Evolutionary conservation across 37 sponge, comb jelly and placozoan genomes (phyloP), one percentile per base, ranked within the genome.

Genomic region (Ephydatia muelleri): DNA sequence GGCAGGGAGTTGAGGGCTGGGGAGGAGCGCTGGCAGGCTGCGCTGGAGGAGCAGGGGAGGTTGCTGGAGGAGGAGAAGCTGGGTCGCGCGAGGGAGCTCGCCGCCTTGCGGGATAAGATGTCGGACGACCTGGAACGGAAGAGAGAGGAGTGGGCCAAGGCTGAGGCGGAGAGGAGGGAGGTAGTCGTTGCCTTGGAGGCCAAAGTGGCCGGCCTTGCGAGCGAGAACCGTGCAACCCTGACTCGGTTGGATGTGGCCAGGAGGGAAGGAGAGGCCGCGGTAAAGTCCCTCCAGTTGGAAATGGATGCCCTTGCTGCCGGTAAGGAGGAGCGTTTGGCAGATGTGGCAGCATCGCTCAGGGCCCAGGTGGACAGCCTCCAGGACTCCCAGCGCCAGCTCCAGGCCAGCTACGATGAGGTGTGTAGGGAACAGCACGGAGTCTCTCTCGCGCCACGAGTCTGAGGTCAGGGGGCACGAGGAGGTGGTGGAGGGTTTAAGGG

Each of bases 281-380:
- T 82, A 0, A 27, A 47, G 1, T 81, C 77, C n/a, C 77, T 84
- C 0, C 73, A 77, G 38, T 69, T 32, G 14, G 86, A 90, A 68
- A 13, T 90, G 78, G 77, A 80, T 27, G 83, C 89, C 5, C 33
- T 83, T 9, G 49, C 36, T 32, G 65, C 74, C 22, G 84, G 84
- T 6, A 83, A 83, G 66, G 84, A 77, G 0, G 80, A 76, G 67
- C 73, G 81, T 35, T 57, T 88, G 31, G 16, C 78, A 22, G 35
- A 70, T 0, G 64, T 83, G 37, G 49, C 83, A 36, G 73, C 38
- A 35, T 73, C 70, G 8, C 65, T 88, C 19, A 49, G 80, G 34
- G 72, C 33, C 9, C 83, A 83, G 65, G 67, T 88, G 48, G 70
- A 43, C 6, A 43, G 6, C 43, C 43, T 43, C 6, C 43, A 43